Base-by-base conservation (phyloP, 2,888 invertebrate species). In the Helicoverpa assulta region DNA sequence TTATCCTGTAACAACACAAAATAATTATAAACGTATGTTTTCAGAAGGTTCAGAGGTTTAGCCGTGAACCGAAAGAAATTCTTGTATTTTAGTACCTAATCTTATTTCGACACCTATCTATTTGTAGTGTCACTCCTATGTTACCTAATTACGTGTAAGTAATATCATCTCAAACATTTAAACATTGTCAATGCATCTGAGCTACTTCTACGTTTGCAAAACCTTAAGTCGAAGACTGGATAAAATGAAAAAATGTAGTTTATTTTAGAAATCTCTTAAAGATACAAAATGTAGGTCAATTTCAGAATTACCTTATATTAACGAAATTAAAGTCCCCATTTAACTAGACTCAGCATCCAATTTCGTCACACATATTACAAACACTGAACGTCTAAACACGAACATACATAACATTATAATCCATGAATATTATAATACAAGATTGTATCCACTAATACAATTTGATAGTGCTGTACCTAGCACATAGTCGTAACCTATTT, bases 401-500 rank as follows among this genome's bases (percentile, higher is more conserved):
- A 47, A 37, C n/a, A 43, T 56, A 58, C n/a, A 43, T 56, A 58
- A 68, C 51, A 14, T 37, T 37, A 8, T 69, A 60, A 58, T 52
- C 51, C 29, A 58, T 57, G 53, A 59, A 64, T 80, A 58, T 26
- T 76, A 58, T 26, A 57, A 60, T 19, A 21, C 29, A 54, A 54
- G 43, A 80, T 60, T 67, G 47, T 58, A 61, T 77, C 21, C 33
- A 5, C 6, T 59, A 59, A 77, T 53, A 77, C 55, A 62, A 78
- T 81, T 81, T 29, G 37, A 61, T 61, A 58, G 26, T 53, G 40
- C 54, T 14, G n/a, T 21, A 40, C 50, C 53, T 50, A 56, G 71
- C 70, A n/a, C 37, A 50, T 47, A 29, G 50, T 50, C 50, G 37
- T 72, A 81, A 77, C 62, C 50, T 66, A 78, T 78, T 77, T 71